A percentile compares a stretch with the other conserved stretches of the same genome.
These are phyloP conservation scores for Plagodis pulveraria DNA, from an alignment of 2,888 invertebrate genomes.

Conservation along the genomic window DNA sequence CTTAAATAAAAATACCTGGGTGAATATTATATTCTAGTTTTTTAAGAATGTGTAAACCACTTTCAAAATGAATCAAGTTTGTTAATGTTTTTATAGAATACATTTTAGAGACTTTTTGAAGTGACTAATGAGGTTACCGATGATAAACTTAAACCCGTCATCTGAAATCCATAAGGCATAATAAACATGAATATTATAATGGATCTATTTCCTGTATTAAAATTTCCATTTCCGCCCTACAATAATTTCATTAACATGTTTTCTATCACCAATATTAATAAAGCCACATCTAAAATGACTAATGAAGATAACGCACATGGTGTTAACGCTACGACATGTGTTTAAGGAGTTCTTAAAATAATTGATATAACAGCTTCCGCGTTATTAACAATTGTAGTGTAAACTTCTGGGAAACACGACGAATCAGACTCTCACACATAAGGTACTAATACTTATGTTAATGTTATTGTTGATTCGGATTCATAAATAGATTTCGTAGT, in stretches of 20 bases:
- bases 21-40: too few relatives aligned
- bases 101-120: too few relatives aligned
- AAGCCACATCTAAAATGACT: conserved; percentile 11
- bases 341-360: conserved; percentile 41
- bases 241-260: conserved; percentile 6
- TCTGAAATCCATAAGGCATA: conserved; percentile 5
- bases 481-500: conserved; percentile 45
- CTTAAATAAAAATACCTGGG: background rate
- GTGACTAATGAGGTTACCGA: too few relatives aligned
- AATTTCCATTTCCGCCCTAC: conserved; percentile 13
- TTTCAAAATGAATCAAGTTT: too few relatives aligned
- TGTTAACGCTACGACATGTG: conserved; percentile 37
- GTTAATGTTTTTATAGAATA: too few relatives aligned
- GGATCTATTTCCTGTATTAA: conserved; percentile 14
- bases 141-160: background rate
- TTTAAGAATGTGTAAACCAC: too few relatives aligned
- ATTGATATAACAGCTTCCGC: conserved; percentile 54
- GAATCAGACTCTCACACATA: conserved; percentile 50
- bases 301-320: conserved; percentile 38
- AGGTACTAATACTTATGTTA: conserved; percentile 47
- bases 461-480: conserved; percentile 52
- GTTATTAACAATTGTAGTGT: conserved; percentile 35
- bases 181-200: background rate
- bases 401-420: conserved; percentile 50
- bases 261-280: conserved; percentile 11